Evolutionary conservation across 2,797 vertebrate species (phyloP), one percentile per base, ranked within the genome.

Genomic region (Rhinella marina): DNA sequence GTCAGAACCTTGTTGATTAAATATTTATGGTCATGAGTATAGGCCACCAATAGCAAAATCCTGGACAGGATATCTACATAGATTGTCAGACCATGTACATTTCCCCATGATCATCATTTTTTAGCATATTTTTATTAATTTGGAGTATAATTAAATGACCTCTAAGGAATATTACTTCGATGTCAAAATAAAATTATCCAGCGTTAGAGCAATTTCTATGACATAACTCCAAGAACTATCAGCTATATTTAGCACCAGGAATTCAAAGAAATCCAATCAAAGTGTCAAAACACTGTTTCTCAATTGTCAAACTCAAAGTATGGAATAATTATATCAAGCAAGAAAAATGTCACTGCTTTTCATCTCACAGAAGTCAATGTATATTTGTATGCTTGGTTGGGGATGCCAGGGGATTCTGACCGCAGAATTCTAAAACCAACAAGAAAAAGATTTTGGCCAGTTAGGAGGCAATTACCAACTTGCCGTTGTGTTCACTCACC

Each of bases 241-340:
- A 78, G 76, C 32, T 62, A 75, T 76, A 75, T 62, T 82, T 52
- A 82, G 56, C 75, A 87, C n/a, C n/a, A n/a, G 23, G 75, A 84
- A 62, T 73, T 80, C 29, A 84, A 70, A 72, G 80, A 84, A 88
- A 88, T 54, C 87, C 56, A 88, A 80, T 88, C 73, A 84, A 84
- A 41, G 62, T 84, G 87, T 79, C 81, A 87, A 77, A 87, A 87
- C 81, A 87, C 75, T 29, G 25, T 82, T 87, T 83, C 52, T 72
- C 73, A 83, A 84, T 84, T 84, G 61, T 88, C 82, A 88, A 85
- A 85, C 70, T 85, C 29, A 84, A 84, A 59, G 62, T 84, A 68
- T 25, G 70, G 75, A 41, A 80, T 80, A 84, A 85, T 72, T 85
- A 81, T 68, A 85, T 68, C 17, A 85, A 57, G 32, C n/a, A 66